Evolutionary conservation across 2,797 vertebrate species (phyloP), one percentile per base, ranked within the genome.

Genomic region (Sebastes elongatus): DNA sequence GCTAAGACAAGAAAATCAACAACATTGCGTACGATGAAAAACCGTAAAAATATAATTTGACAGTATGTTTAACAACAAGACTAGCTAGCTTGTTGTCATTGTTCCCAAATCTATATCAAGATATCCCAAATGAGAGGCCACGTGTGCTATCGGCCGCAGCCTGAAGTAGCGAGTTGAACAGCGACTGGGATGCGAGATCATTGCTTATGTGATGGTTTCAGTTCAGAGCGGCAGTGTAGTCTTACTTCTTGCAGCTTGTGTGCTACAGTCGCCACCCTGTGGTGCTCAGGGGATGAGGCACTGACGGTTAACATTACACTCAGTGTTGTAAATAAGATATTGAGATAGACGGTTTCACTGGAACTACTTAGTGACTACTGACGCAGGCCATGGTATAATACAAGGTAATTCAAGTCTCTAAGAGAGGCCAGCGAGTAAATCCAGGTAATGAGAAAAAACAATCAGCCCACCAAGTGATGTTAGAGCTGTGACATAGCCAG

Each of bases 191-290:
- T 49, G 46, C 7, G 8, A 20, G 46, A 52, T 52, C 46, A 52
- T 52, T 1, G 0, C 46, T 52, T 0, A 52, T 52, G 7, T 20
- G 18, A 52, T 8, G 46, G 46, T 52, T 20, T 52, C 8, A 52
- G 18, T 52, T 52, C 46, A 52, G 46, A 52, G 18, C 46, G 18
- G 18, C 46, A 49, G 46, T 49, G 46, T 52, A 52, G 18, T 52
- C 46, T 52, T 20, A 9, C 46, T 52, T 52, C 4, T 52, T 52
- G 18, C 46, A 52, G 46, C 46, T 52, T n/a, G 46, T 52, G 46
- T n/a, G 18, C 46, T 52, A 52, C 46, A 52, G 0, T n/a, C 46
- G 18, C 46, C 18, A 52, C 46, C 18, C 46, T 52, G 18, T 1
- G 46, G 7, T 52, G 2, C 1, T 49, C 46, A 20, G 46, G 1